Base-by-base conservation (phyloP, 2,888 invertebrate genomes). In the Noctuana brunneofusca region DNA sequence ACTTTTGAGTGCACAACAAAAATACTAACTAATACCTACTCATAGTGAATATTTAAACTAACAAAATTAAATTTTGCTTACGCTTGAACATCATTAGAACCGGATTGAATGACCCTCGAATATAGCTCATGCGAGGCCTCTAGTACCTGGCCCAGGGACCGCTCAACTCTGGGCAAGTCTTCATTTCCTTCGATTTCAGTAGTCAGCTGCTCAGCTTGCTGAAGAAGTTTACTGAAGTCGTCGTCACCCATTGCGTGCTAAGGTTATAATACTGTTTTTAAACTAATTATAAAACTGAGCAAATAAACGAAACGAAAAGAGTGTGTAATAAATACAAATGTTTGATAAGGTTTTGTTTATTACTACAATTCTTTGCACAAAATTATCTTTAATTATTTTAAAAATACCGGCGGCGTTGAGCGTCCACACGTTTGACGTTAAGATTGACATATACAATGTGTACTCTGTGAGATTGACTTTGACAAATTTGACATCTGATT, bases 11-110 rank as follows among this genome's bases (percentile, higher is more conserved):
- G n/a, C n/a, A n/a, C n/a, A n/a, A n/a, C n/a, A n/a, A n/a, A n/a
- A n/a, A n/a, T n/a, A n/a, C n/a, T n/a, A n/a, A n/a, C n/a, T n/a
- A n/a, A n/a, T n/a, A n/a, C n/a, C n/a, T n/a, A n/a, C n/a, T n/a
- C n/a, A n/a, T n/a, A n/a, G n/a, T n/a, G n/a, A n/a, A n/a, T n/a
- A n/a, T n/a, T n/a, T n/a, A n/a, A n/a, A n/a, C 5, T 14, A 63
- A 38, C 24, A 49, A 22, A 27, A 27, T 46, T 67, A 57, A 3
- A 27, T 5, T n/a, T 3, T 38, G 11, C 95, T 92, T 93, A 97
- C 98, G 98, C 98, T 92, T 98, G 97, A 68, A 97, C 96, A 83
- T 98, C 97, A 75, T 97, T 96, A 27, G 97, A 95, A 66, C 96
- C 96, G 64, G 95, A 94, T 80, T 96, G 96, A 16, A 97, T 96